phyloP scores from a whole-genome alignment of 1,140 invertebrate species.

The Triops cancriformis region DNA sequence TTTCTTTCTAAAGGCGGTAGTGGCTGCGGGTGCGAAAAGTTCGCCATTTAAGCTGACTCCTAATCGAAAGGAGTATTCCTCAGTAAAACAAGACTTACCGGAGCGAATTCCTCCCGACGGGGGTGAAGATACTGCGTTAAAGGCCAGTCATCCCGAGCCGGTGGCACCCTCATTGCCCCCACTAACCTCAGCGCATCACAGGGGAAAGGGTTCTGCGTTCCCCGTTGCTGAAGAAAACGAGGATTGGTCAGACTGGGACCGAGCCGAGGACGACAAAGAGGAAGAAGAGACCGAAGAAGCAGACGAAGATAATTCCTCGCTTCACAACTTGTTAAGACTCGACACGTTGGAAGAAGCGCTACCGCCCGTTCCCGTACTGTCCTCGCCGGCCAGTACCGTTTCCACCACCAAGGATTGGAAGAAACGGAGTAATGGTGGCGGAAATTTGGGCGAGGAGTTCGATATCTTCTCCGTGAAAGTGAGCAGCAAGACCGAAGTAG shows the following conservation, averaged over 20 bases:
- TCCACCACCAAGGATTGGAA: background rate
- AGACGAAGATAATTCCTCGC: constrained; percentile 20
- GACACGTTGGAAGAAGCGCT: background rate
- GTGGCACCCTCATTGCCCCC: constrained; percentile 32
- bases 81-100: constrained; percentile 40
- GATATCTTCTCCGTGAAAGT: constrained; percentile 8
- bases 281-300: constrained; percentile 27
- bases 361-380: background rate
- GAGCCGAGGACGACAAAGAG: constrained; percentile 41
- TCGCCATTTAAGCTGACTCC: background rate
- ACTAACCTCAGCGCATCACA: background rate
- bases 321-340: background rate
- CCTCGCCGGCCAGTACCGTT: background rate
- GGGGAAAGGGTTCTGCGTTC: background rate
- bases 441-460: background rate
- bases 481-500: constrained; percentile 42
- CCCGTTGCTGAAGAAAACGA: constrained; percentile 35
- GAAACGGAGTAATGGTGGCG: background rate
- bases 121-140: constrained; percentile 52
- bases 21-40: background rate
- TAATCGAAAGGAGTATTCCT: background rate
- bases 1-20: background rate
- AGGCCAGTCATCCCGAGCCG: constrained; percentile 37
- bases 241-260: constrained; percentile 70
- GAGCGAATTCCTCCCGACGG: constrained; percentile 70